phyloP scores from a whole-genome alignment of 1,140 invertebrate genomes.

The Apis mellifera region DNA sequence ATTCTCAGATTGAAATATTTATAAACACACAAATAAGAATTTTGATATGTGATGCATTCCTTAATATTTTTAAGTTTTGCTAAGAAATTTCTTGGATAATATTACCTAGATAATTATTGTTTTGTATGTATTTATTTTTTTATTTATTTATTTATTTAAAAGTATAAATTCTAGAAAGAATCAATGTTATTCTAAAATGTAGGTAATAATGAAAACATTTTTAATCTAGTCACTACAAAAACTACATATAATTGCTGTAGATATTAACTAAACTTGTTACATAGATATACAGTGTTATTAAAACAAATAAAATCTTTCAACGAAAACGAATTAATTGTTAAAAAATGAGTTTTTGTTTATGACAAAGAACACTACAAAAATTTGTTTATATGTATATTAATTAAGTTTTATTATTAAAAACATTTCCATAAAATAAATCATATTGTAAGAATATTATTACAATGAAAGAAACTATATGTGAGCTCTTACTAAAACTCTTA shows the following conservation, averaged over 20 bases:
- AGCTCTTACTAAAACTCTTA: constrained; percentile 37
- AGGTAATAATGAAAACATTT: constrained; percentile 42
- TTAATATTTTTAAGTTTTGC: constrained; percentile 20
- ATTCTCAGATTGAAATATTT: constrained; percentile 41
- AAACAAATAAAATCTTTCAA: constrained; percentile 50
- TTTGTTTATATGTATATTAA: constrained; percentile 16
- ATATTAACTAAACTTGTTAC: constrained; percentile 63
- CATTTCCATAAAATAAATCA: constrained; percentile 33
- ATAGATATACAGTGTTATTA: constrained; percentile 58
- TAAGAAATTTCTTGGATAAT: constrained; percentile 7
- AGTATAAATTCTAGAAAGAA: not conserved
- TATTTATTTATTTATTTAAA: constrained; percentile 41
- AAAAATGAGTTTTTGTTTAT: constrained; percentile 42
- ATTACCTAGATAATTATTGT: constrained; percentile 32
- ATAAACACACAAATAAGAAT: constrained; percentile 27
- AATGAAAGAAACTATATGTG: constrained; percentile 26
- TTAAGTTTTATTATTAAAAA: constrained; percentile 17
- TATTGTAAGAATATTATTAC: constrained; percentile 34
- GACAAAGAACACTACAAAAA: constrained; percentile 5
- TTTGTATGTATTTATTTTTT: constrained; percentile 38
- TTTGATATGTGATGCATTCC: constrained; percentile 34
- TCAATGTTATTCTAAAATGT: constrained; percentile 27
- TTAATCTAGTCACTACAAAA: constrained; percentile 63
- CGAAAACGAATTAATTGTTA: constrained; percentile 39
- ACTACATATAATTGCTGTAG: constrained; percentile 58